Conservation (phyloP, 2,797 vertebrate species). For the Odontamblyopus lacepedii region DNA sequence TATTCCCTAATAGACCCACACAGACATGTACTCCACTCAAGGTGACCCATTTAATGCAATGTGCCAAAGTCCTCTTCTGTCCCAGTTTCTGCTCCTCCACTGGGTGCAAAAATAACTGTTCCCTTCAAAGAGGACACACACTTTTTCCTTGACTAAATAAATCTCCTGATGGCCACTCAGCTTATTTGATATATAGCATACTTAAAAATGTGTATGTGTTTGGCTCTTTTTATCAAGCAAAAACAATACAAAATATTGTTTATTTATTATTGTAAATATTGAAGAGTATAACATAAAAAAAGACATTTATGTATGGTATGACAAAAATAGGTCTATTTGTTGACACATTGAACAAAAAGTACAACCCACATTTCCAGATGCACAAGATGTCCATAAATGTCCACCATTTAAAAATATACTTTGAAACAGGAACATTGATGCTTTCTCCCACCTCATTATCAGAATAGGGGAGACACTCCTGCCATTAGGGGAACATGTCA, state of each 20-base stretch:
- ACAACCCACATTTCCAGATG: neutral
- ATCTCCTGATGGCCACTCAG: constrained; percentile 50
- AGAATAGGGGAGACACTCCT: constrained; percentile 15
- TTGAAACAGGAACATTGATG: neutral
- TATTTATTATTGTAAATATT: neutral
- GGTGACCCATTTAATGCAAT: constrained; percentile 76
- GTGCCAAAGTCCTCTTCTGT: constrained; percentile 65
- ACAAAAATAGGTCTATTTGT: constrained; percentile 40
- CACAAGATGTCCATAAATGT: neutral
- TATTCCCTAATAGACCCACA: constrained; percentile 53
- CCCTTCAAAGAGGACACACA: constrained; percentile 52
- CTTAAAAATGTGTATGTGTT: neutral
- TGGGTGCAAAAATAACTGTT: constrained; percentile 73
- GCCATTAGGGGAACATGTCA: neutral
- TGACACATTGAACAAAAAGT: constrained; percentile 28
- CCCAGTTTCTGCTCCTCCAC: constrained; percentile 66
- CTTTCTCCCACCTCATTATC: neutral
- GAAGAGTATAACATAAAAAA: neutral
- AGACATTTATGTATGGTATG: constrained; percentile 23
- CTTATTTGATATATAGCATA: constrained; percentile 42
- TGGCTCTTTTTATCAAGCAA: neutral
- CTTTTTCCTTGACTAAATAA: constrained; percentile 43
- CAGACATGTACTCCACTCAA: constrained; percentile 63
- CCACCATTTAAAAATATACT: neutral
- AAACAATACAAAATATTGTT: neutral